A percentile compares a stretch with the other conserved stretches of the same genome.
Conservation (phyloP, 2,113 vertebrate species). For the Actenoides hombroni region DNA sequence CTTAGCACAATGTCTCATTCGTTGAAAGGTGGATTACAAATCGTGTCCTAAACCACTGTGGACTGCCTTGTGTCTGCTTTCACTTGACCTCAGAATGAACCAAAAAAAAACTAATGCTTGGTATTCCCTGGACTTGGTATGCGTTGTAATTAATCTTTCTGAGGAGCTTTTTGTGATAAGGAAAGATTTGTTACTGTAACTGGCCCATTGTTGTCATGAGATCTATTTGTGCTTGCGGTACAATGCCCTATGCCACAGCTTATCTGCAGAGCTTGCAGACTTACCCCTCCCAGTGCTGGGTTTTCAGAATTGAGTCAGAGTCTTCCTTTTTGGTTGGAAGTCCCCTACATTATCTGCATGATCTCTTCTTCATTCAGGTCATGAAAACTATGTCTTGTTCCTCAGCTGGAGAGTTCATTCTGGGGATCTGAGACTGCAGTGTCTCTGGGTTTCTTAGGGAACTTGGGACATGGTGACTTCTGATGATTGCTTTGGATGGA, state of each 20-base stretch:
- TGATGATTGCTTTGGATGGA: neutral
- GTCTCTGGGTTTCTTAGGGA: neutral
- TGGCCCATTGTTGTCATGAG: neutral
- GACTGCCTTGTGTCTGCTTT: neutral
- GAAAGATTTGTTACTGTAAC: conserved; percentile 1
- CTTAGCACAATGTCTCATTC: neutral
- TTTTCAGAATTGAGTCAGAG: neutral
- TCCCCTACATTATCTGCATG: neutral
- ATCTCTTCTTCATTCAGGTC: neutral
- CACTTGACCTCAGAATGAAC: conserved; percentile 2
- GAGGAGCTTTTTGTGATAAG: conserved; percentile 11
- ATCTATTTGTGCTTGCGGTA: neutral
- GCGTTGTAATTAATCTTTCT: conserved; percentile 11
- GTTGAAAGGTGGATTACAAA: neutral
- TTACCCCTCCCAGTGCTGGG: neutral
- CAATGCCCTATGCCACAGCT: neutral
- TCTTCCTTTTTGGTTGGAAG: neutral
- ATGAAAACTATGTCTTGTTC: neutral
- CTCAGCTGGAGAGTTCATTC: neutral
- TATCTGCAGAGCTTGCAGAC: neutral
- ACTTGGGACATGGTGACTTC: neutral
- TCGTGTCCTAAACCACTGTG: neutral
- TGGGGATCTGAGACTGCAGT: neutral
- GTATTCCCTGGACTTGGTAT: neutral
- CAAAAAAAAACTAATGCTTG: neutral